A percentile compares a stretch with the other conserved stretches of the same genome.
phyloP scores from a whole-genome alignment of 2,888 invertebrate species.

The Cosmorhoe ocellata region DNA sequence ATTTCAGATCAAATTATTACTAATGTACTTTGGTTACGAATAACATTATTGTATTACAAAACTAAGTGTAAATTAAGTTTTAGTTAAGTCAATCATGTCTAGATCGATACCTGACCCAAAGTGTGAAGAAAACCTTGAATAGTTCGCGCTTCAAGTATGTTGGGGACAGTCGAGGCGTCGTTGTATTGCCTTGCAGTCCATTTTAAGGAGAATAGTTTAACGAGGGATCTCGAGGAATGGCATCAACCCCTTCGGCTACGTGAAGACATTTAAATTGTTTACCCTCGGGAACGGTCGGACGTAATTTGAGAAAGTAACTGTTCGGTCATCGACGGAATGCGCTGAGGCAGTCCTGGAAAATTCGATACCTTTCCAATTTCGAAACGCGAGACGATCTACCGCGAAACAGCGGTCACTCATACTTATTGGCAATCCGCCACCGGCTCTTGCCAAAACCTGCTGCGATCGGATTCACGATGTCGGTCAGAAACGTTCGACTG shows the following conservation, averaged over 20 bases:
- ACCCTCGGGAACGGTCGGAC: conserved; percentile 48
- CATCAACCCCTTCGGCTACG: conserved; percentile 46
- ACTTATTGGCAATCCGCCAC: conserved; percentile 40
- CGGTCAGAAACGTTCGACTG: conserved; percentile 20
- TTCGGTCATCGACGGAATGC: conserved; percentile 54
- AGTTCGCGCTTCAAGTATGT: conserved; percentile 34
- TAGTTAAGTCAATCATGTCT: conserved; percentile 2
- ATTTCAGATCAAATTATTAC: no score
- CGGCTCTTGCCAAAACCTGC: conserved; percentile 35
- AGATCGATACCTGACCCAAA: conserved; percentile 15
- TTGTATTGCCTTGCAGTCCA: conserved; percentile 37
- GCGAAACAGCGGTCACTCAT: conserved; percentile 26
- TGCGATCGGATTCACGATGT: conserved; percentile 24
- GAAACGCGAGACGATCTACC: conserved; percentile 33
- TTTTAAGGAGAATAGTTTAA: conserved; percentile 64
- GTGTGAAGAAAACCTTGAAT: conserved; percentile 21
- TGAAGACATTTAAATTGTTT: conserved; percentile 68
- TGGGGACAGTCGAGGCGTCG: conserved; percentile 32
- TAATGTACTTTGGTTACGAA: no score
- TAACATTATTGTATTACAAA: neutral
- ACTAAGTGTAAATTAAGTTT: neutral
- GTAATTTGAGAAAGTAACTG: conserved; percentile 60
- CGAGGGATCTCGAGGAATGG: conserved; percentile 57
- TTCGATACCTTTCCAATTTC: conserved; percentile 31
- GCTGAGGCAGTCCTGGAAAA: conserved; percentile 47